A percentile compares a stretch with the other conserved stretches of the same genome.
phyloP scores from a whole-genome alignment of 2,888 invertebrate species.

The Nomada flava region DNA sequence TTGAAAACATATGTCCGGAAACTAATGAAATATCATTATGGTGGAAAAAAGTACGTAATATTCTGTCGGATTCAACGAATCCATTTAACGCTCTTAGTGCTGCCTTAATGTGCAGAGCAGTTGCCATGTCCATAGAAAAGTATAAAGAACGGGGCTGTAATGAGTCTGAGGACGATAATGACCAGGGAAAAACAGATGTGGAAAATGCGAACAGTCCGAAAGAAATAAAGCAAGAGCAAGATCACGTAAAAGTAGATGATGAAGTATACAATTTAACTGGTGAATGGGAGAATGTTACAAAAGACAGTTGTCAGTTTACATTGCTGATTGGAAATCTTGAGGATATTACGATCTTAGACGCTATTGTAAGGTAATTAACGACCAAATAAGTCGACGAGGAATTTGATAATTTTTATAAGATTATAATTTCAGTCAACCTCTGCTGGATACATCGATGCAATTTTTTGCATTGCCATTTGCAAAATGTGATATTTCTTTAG shows the following conservation, averaged over 20 bases:
- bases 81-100: constrained; percentile 92
- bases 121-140: constrained; percentile 86
- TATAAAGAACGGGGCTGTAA: constrained; percentile 78
- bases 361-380: constrained; percentile 85
- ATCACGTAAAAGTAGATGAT: constrained; percentile 83
- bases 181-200: constrained; percentile 66
- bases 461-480: constrained; percentile 79
- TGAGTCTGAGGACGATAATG: constrained; percentile 69
- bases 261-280: constrained; percentile 83
- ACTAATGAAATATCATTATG: constrained; percentile 91
- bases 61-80: constrained; percentile 90
- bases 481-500: constrained; percentile 80
- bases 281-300: constrained; percentile 93
- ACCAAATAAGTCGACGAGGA: constrained; percentile 2
- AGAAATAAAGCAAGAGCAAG: constrained; percentile 80
- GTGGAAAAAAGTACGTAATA: constrained; percentile 92
- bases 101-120: constrained; percentile 92
- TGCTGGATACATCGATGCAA: constrained; percentile 73
- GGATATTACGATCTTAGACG: constrained; percentile 92
- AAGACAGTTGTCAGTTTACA: constrained; percentile 95
- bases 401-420: constrained; percentile 7
- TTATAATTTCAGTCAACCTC: constrained; percentile 74
- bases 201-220: constrained; percentile 74
- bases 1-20: constrained; percentile 86
- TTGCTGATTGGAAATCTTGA: constrained; percentile 94